phyloP scores from a whole-genome alignment of 1,140 invertebrate species.

The Papilio machaon region DNA sequence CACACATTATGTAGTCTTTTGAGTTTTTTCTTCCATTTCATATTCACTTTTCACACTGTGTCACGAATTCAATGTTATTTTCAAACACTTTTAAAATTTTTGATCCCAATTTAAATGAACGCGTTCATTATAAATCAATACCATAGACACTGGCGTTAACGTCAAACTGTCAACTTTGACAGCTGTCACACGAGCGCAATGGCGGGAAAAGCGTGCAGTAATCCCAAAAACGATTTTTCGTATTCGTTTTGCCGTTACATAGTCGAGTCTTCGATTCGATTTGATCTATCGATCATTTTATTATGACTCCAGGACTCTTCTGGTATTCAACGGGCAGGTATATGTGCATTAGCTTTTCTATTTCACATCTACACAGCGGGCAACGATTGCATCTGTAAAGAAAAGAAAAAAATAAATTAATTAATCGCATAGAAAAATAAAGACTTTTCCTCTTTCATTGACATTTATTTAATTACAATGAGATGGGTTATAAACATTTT shows the following conservation, averaged over 20 bases:
- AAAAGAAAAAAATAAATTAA: slow-evolving; percentile 40
- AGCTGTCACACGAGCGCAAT: slow-evolving; percentile 23
- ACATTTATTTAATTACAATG: too few relatives aligned
- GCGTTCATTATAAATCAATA: background rate
- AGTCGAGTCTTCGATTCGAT: slow-evolving; percentile 34
- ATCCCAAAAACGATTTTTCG: slow-evolving; percentile 46
- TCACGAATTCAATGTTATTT: background rate
- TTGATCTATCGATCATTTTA: slow-evolving; percentile 57
- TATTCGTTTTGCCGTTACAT: slow-evolving; percentile 44
- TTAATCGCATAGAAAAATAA: background rate
- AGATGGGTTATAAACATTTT: too few relatives aligned
- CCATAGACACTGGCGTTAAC: slow-evolving; percentile 18
- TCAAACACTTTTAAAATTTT: background rate
- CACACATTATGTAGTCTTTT: slow-evolving; percentile 47
- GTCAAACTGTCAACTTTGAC: slow-evolving; percentile 32
- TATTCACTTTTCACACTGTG: slow-evolving; percentile 11
- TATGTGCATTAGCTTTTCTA: slow-evolving; percentile 88
- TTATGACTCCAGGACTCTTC: slow-evolving; percentile 63
- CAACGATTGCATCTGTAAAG: slow-evolving; percentile 86
- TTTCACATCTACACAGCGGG: slow-evolving; percentile 89
- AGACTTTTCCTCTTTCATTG: background rate
- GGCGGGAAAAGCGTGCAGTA: background rate
- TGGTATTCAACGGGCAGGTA: slow-evolving; percentile 85
- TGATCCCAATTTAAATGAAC: background rate
- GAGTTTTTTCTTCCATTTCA: background rate